Evolutionary conservation across 1,140 invertebrate genomes (phyloP).

Genomic region (Hylyphantes graminicola): DNA sequence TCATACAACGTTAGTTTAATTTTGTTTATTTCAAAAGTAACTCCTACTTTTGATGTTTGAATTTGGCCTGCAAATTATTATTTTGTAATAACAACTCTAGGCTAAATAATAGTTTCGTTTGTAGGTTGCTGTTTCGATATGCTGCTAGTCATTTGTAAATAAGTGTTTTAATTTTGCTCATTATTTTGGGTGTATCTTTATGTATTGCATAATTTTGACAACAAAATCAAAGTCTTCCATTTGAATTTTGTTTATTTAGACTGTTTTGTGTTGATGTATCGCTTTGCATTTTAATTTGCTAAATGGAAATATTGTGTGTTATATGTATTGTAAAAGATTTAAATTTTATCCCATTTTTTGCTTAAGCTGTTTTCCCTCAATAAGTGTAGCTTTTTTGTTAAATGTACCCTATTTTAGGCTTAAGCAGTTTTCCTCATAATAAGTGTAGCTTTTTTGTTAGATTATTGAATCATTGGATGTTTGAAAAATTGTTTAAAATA

Average conservation of each 20-base stretch:
- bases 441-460: background rate
- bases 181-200: conserved; percentile 29
- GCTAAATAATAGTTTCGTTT: too few species aligned
- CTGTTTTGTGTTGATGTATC: conserved; percentile 8
- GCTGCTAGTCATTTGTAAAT: conserved; percentile 56
- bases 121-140: background rate
- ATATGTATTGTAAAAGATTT: background rate
- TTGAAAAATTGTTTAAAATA: background rate
- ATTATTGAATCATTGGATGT: background rate
- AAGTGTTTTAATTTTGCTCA: conserved; percentile 27
- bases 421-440: background rate
- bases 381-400: background rate
- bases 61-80: too few species aligned
- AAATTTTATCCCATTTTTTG: background rate
- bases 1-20: too few species aligned
- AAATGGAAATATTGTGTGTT: background rate
- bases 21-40: too few species aligned
- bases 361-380: background rate
- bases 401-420: background rate
- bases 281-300: background rate
- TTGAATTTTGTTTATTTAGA: conserved; percentile 54
- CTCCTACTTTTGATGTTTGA: too few species aligned
- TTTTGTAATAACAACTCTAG: too few species aligned
- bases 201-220: conserved; percentile 40
- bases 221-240: conserved; percentile 61